These are phyloP conservation scores for Neotoma lepida DNA, from an alignment of 2,113 vertebrate species.

Conservation along the genomic window DNA sequence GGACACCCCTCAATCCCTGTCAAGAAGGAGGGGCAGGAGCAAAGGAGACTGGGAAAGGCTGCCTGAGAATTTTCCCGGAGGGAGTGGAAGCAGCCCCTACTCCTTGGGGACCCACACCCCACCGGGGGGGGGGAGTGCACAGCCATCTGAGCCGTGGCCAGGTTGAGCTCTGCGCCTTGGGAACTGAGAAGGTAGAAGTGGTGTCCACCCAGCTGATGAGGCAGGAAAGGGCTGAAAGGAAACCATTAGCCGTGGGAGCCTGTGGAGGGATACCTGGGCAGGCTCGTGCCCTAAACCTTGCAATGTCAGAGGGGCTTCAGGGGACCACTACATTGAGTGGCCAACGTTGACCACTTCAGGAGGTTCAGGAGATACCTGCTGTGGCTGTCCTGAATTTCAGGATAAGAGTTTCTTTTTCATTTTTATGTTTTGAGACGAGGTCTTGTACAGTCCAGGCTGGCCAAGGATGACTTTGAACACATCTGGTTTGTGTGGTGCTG, in stretches of 20 bases:
- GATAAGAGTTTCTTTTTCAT: not conserved
- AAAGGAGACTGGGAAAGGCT: not conserved
- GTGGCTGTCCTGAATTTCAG: not conserved
- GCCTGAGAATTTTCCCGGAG: not conserved
- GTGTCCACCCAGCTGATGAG: not conserved
- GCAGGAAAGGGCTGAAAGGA: not conserved
- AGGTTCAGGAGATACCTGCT: no score
- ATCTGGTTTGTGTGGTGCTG: not conserved
- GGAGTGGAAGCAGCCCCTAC: not conserved
- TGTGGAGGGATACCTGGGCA: no score
- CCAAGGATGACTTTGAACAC: not conserved
- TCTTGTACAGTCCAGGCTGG: not conserved
- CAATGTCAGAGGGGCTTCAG: not conserved
- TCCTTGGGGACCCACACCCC: not conserved
- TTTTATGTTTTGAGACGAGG: not conserved
- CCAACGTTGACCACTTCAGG: not conserved
- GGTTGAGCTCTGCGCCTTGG: not conserved
- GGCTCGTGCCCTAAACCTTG: not conserved
- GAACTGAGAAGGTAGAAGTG: not conserved
- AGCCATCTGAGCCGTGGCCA: not conserved
- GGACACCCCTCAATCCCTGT: not conserved
- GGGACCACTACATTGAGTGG: no score
- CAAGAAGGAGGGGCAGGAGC: slow-evolving; percentile 2
- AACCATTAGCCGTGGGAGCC: not conserved
- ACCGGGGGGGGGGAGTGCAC: not conserved